Percentiles rank a stretch among this genome's conserved stretches.
These are phyloP conservation scores for Bombylius discolor DNA, from an alignment of 2,888 invertebrate genomes.

Conservation along the genomic window DNA sequence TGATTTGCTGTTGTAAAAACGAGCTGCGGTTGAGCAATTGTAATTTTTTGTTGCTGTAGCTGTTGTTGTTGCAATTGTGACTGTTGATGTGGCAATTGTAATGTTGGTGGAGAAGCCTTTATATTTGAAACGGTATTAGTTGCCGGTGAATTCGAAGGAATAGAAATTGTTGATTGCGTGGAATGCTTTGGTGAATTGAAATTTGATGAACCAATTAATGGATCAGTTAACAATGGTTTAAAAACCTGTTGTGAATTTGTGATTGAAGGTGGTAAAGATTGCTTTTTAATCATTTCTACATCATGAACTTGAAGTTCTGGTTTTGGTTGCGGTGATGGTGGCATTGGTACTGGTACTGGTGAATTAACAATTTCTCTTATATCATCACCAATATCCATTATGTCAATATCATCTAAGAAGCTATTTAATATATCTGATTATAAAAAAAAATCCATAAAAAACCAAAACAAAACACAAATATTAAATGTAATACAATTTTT, in stretches of 20 bases:
- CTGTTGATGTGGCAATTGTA: not conserved
- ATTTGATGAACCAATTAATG: slow-evolving; percentile 23
- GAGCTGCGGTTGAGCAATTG: slow-evolving; percentile 5
- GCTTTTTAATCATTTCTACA: slow-evolving; percentile 6
- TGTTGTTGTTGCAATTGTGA: not conserved
- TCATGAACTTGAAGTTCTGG: not conserved
- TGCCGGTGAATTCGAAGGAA: not conserved
- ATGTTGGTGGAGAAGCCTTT: not conserved
- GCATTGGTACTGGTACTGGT: slow-evolving; percentile 2
- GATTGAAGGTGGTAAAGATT: not conserved
- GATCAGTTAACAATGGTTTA: slow-evolving; percentile 18
- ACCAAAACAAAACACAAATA: not conserved
- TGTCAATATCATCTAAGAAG: slow-evolving; percentile 30
- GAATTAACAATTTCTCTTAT: slow-evolving; percentile 18
- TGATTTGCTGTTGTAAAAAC: slow-evolving; percentile 14
- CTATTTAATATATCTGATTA: slow-evolving; percentile 26
- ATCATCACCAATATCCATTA: slow-evolving; percentile 23
- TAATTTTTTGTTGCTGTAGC: not conserved
- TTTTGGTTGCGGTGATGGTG: slow-evolving; percentile 7
- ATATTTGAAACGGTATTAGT: not conserved
- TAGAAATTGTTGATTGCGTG: not conserved
- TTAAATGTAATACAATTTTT: too few relatives aligned
- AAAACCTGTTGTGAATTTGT: slow-evolving; percentile 5
- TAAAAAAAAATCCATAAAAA: not conserved
- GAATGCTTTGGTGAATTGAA: not conserved